Conservation (phyloP, 1,140 invertebrate species). For the Drosophila seguyi region DNA sequence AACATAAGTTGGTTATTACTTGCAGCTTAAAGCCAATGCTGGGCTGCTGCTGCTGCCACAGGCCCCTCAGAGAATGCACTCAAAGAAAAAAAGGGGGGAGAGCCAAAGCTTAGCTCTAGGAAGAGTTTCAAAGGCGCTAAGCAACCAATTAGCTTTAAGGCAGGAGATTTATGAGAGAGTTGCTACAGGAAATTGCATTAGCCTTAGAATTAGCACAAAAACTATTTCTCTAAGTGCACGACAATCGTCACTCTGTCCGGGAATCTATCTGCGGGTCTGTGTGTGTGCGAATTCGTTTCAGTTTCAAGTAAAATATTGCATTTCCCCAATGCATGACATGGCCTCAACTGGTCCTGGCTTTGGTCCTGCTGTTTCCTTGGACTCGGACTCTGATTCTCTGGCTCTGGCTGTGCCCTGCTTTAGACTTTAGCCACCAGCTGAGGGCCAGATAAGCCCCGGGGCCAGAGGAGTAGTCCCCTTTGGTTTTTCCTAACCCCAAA, state of each 20-base stretch:
- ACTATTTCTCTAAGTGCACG: conserved; percentile 30
- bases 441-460: conserved; percentile 42
- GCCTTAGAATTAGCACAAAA: too few relatives aligned
- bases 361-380: conserved; percentile 13
- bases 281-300: conserved; percentile 51
- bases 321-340: conserved; percentile 67
- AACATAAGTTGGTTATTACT: conserved; percentile 83
- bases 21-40: conserved; percentile 73
- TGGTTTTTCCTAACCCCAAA: neutral
- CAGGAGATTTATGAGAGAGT: neutral
- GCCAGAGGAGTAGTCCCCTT: neutral
- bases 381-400: neutral
- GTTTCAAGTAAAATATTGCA: conserved; percentile 81
- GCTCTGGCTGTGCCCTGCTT: conserved; percentile 12
- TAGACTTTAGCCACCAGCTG: conserved; percentile 43
- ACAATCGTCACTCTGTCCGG: conserved; percentile 38
- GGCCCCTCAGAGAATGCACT: conserved; percentile 8
- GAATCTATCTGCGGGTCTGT: conserved; percentile 43
- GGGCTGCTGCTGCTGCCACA: conserved; percentile 8
- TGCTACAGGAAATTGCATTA: too few relatives aligned
- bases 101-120: neutral
- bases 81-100: neutral
- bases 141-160: conserved; percentile 1
- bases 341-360: conserved; percentile 10
- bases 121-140: neutral